Evolutionary conservation across 2,797 vertebrate genomes (phyloP).

Genomic region (Galago senegalensis): DNA sequence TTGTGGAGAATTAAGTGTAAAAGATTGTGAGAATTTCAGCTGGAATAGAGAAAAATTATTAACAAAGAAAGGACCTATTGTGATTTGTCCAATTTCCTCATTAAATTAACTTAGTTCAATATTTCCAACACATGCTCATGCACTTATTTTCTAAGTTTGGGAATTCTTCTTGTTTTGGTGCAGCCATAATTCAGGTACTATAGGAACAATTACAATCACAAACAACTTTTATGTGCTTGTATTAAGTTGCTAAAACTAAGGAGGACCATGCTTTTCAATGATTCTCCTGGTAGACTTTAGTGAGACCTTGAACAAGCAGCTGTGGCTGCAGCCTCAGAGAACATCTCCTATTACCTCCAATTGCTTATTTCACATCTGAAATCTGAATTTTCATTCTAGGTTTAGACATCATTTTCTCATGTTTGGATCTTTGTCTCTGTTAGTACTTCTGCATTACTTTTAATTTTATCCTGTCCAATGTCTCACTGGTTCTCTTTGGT

Average conservation of each 20-base stretch:
- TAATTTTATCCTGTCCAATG: not conserved
- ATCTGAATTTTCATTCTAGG: not conserved
- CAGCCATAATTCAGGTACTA: not conserved
- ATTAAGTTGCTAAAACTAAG: not conserved
- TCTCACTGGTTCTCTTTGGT: not conserved
- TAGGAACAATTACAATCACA: not conserved
- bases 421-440: not conserved
- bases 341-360: too few species aligned
- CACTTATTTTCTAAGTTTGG: not conserved
- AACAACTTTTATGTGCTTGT: not conserved
- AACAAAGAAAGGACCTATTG: not conserved
- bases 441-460: not conserved
- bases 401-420: not conserved
- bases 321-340: not conserved
- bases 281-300: not conserved
- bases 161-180: not conserved
- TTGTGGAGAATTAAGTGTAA: not conserved
- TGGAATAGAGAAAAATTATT: not conserved
- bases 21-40: not conserved
- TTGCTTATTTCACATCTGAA: not conserved
- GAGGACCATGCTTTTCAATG: not conserved
- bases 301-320: not conserved
- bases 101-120: not conserved
- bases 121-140: not conserved
- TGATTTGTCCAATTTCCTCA: not conserved